Percentiles rank a stretch among this genome's conserved stretches.
Evolutionary conservation across 2,888 invertebrate species (phyloP).

Genomic region (Tipula helvola): DNA sequence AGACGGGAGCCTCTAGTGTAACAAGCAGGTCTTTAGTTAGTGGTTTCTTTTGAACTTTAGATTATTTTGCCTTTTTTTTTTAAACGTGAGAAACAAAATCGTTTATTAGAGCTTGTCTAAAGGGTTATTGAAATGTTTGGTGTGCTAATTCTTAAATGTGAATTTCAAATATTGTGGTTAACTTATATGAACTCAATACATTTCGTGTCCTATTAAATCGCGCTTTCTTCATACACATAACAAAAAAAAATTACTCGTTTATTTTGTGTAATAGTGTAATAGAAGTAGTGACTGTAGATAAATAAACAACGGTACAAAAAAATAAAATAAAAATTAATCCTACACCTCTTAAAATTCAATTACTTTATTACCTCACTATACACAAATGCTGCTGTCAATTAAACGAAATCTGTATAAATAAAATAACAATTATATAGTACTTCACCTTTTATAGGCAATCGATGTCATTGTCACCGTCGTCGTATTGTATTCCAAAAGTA

Average conservation of each 20-base stretch:
- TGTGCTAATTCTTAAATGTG: no score
- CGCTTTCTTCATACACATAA: background rate
- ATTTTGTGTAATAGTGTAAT: background rate
- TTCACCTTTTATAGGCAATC: slow-evolving; percentile 4
- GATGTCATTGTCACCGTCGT: background rate
- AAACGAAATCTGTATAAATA: background rate
- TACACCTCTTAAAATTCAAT: background rate
- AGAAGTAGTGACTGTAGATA: background rate
- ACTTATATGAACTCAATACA: background rate
- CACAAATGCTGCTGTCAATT: slow-evolving; percentile 4
- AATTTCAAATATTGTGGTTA: background rate
- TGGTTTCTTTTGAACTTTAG: no score
- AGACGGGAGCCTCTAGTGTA: no score
- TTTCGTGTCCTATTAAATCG: background rate
- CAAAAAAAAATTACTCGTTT: background rate
- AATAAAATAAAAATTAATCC: background rate
- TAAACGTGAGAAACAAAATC: no score
- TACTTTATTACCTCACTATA: background rate
- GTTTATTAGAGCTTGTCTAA: no score
- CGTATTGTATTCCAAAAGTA: background rate
- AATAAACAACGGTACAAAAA: background rate
- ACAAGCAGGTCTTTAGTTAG: no score
- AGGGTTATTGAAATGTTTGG: background rate
- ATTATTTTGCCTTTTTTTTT: no score
- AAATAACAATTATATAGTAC: background rate